A percentile compares a stretch with the other conserved stretches of the same genome.
These are phyloP conservation scores for Elephas maximus DNA, from an alignment of 2,113 vertebrate species.

Conservation along the genomic window DNA sequence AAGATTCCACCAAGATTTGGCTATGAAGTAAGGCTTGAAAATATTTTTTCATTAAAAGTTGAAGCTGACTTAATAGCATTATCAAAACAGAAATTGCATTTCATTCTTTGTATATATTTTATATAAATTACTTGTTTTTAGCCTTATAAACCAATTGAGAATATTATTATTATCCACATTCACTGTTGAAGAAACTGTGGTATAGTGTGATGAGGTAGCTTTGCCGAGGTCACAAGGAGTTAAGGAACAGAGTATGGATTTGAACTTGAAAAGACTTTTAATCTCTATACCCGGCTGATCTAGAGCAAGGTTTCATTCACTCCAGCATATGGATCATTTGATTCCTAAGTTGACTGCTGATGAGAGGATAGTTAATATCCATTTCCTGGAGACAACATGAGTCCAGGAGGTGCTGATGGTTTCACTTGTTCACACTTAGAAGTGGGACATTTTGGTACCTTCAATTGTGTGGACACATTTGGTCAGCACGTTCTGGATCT, in stretches of 20 bases:
- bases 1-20: neutral
- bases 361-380: fast-evolving
- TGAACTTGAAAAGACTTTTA: neutral
- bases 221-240: fast-evolving
- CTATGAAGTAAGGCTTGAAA: neutral
- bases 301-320: neutral
- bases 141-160: neutral
- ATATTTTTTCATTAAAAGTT: neutral
- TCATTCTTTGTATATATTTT: neutral
- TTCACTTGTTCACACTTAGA: neutral
- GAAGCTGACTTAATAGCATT: no score
- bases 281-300: neutral
- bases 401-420: fast-evolving
- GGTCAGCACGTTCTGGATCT: neutral
- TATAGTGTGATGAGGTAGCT: neutral
- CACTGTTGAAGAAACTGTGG: neutral
- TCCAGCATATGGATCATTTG: neutral
- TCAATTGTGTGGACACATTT: neutral
- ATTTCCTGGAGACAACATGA: neutral
- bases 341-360: neutral
- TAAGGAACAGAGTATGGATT: neutral
- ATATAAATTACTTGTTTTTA: neutral
- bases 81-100: no score
- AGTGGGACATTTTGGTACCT: neutral
- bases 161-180: neutral